These are phyloP conservation scores for Bombus soroeensis DNA, from an alignment of 1,140 invertebrate genomes.

Conservation along the genomic window DNA sequence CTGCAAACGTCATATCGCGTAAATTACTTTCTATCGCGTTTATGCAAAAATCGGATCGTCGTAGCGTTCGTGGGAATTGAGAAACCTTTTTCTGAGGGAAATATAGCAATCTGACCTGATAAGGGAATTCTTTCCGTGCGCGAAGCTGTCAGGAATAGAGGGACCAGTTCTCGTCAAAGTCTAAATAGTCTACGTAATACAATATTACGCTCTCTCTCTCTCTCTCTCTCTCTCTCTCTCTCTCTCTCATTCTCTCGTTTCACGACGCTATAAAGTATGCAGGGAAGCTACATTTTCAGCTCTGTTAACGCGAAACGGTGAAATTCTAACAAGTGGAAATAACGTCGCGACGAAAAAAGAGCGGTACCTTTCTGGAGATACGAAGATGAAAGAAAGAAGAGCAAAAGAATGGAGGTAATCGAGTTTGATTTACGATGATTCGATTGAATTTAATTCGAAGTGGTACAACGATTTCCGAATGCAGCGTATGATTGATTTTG, in stretches of 20 bases:
- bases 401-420: not conserved
- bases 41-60: conserved; percentile 12
- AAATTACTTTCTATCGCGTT: conserved; percentile 26
- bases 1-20: not conserved
- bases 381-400: not conserved
- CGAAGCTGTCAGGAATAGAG: not conserved
- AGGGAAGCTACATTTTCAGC: not conserved
- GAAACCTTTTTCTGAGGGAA: not conserved
- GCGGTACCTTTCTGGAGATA: not conserved
- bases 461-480: not conserved
- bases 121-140: not conserved
- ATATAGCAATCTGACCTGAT: not conserved
- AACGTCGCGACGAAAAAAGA: not conserved
- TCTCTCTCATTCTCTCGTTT: too few relatives aligned
- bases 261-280: not conserved
- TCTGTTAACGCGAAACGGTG: not conserved
- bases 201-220: not conserved
- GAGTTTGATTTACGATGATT: conserved; percentile 7
- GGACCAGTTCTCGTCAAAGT: not conserved
- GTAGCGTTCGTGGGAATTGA: not conserved
- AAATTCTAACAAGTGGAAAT: not conserved
- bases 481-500: conserved; percentile 29
- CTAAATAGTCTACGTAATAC: not conserved
- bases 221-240: not conserved
- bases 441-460: conserved; percentile 21